Evolutionary conservation across 2,888 invertebrate genomes (phyloP).

Genomic region (Automeris io): DNA sequence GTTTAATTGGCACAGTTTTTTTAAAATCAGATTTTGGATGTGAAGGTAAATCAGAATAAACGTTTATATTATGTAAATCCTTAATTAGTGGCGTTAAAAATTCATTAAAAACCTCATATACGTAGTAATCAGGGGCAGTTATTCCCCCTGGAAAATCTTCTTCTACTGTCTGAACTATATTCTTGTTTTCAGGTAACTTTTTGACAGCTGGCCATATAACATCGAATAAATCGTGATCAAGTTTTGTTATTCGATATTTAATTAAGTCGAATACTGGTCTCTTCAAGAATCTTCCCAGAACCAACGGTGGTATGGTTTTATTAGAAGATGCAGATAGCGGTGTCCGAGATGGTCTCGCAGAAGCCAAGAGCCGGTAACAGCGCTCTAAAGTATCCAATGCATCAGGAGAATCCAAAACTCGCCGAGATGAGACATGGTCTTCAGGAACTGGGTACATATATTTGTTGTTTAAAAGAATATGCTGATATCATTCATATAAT

Average conservation of each 20-base stretch:
- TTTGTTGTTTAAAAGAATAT: no score
- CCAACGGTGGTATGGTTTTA: slow-evolving; percentile 68
- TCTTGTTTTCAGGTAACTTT: slow-evolving; percentile 80
- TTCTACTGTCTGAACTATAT: slow-evolving; percentile 76
- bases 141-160: slow-evolving; percentile 86
- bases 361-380: slow-evolving; percentile 83
- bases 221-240: slow-evolving; percentile 92
- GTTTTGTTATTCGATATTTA: slow-evolving; percentile 85
- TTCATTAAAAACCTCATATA: slow-evolving; percentile 89
- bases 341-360: slow-evolving; percentile 75
- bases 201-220: slow-evolving; percentile 93
- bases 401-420: slow-evolving; percentile 82
- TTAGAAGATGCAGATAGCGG: slow-evolving; percentile 78
- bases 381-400: slow-evolving; percentile 84
- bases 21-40: slow-evolving; percentile 80
- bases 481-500: no score
- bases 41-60: slow-evolving; percentile 78
- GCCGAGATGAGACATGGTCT: slow-evolving; percentile 85
- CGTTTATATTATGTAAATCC: slow-evolving; percentile 84
- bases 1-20: slow-evolving; percentile 28
- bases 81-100: slow-evolving; percentile 89
- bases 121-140: slow-evolving; percentile 90
- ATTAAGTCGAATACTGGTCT: slow-evolving; percentile 84
- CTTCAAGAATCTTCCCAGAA: slow-evolving; percentile 86
- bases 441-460: slow-evolving; percentile 80